phyloP scores from a whole-genome alignment of 92 coral and sea anemone genomes.

The Galaxea fascicularis region DNA sequence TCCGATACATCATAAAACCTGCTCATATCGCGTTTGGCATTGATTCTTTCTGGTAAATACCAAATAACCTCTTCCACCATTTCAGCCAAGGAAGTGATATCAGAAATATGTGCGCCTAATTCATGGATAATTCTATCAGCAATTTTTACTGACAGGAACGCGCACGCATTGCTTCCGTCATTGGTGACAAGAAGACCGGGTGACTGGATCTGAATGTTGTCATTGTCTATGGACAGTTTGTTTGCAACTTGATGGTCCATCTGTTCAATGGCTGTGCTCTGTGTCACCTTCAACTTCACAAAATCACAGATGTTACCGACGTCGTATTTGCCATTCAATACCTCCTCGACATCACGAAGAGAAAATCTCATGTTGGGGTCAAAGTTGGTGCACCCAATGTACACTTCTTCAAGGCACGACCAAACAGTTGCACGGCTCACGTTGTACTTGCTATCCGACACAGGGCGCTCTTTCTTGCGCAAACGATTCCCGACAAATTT shows the following conservation, averaged over 20 bases:
- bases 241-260: not conserved
- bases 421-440: conserved; percentile 18
- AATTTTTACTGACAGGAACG: conserved; percentile 16
- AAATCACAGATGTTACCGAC: conserved; percentile 10
- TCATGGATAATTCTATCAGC: conserved; percentile 32
- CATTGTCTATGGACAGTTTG: not conserved
- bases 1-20: conserved; percentile 23
- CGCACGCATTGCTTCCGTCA: conserved; percentile 6
- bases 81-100: conserved; percentile 10
- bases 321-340: conserved; percentile 15
- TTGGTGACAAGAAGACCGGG: not conserved
- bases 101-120: not conserved
- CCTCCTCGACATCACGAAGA: conserved; percentile 11
- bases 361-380: conserved; percentile 14
- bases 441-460: conserved; percentile 22
- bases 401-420: conserved; percentile 28
- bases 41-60: conserved; percentile 10
- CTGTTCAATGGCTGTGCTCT: conserved; percentile 42
- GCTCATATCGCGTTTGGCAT: conserved; percentile 14
- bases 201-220: not conserved
- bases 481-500: conserved; percentile 25
- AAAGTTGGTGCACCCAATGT: conserved; percentile 27
- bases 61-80: conserved; percentile 24
- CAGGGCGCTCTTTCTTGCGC: not conserved
- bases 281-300: conserved; percentile 24